A percentile compares a stretch with the other conserved stretches of the same genome.
These are phyloP conservation scores for Apamea sordens DNA, from an alignment of 2,888 invertebrate genomes.

Conservation along the genomic window DNA sequence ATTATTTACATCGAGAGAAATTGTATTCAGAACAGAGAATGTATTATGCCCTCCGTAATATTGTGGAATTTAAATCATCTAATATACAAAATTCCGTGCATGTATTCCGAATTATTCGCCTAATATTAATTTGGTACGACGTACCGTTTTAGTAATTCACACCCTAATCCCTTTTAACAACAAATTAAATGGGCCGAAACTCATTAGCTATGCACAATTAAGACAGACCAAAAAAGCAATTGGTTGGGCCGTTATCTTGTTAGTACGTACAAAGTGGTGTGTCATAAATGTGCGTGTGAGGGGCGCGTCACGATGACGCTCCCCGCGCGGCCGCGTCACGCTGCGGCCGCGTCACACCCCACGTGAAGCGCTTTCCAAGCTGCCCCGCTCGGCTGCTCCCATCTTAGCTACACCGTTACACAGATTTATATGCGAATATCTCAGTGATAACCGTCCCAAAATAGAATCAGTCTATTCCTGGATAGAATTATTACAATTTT, in stretches of 20 bases:
- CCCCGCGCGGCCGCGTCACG: constrained; percentile 48
- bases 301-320: constrained; percentile 73
- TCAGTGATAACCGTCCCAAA: constrained; percentile 48
- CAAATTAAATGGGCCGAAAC: constrained; percentile 36
- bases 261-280: constrained; percentile 53
- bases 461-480: constrained; percentile 52
- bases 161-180: constrained; percentile 24
- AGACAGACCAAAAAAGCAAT: constrained; percentile 46
- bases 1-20: background rate
- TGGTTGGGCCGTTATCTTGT: constrained; percentile 53
- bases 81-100: background rate
- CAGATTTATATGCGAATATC: constrained; percentile 65
- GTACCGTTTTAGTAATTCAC: constrained; percentile 16
- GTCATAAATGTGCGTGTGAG: constrained; percentile 61
- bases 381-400: constrained; percentile 34
- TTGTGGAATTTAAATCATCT: background rate
- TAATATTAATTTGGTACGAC: constrained; percentile 4
- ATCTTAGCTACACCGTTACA: constrained; percentile 63
- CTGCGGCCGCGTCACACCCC: constrained; percentile 71
- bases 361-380: constrained; percentile 58
- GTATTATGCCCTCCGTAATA: background rate
- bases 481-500: constrained; percentile 42
- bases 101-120: background rate
- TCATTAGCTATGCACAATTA: constrained; percentile 56
- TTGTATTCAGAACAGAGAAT: background rate